Evolutionary conservation across 2,113 vertebrate genomes (phyloP).

Genomic region (Numida meleagris): DNA sequence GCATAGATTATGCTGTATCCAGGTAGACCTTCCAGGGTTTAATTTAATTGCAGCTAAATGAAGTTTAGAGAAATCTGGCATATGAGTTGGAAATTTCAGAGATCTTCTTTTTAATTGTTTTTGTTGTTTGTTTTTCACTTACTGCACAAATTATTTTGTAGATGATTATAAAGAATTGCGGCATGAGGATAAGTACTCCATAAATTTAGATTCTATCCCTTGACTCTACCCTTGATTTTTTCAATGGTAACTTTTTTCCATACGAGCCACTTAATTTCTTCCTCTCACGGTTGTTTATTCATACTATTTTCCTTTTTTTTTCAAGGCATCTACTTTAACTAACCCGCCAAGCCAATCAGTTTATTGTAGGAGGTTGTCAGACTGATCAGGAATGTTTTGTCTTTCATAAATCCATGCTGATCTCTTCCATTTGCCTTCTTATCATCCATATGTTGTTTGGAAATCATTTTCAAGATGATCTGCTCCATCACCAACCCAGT

Average conservation of each 20-base stretch:
- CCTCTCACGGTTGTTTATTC: background rate
- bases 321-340: background rate
- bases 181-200: background rate
- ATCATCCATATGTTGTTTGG: background rate
- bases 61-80: background rate
- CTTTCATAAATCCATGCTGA: background rate
- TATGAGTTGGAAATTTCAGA: background rate
- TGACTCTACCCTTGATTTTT: background rate
- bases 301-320: background rate
- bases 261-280: background rate
- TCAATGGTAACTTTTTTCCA: background rate
- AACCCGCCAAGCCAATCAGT: background rate
- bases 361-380: background rate
- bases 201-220: background rate
- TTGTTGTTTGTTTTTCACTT: background rate
- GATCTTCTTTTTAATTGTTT: background rate
- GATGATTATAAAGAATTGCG: background rate
- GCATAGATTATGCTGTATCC: background rate
- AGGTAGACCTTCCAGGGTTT: background rate
- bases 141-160: background rate
- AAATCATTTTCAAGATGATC: background rate
- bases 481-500: background rate
- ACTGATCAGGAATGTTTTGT: background rate
- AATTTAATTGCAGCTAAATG: background rate
- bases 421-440: background rate